Base-by-base conservation (phyloP, 2,797 vertebrate genomes). In the Sebastes steindachneri region DNA sequence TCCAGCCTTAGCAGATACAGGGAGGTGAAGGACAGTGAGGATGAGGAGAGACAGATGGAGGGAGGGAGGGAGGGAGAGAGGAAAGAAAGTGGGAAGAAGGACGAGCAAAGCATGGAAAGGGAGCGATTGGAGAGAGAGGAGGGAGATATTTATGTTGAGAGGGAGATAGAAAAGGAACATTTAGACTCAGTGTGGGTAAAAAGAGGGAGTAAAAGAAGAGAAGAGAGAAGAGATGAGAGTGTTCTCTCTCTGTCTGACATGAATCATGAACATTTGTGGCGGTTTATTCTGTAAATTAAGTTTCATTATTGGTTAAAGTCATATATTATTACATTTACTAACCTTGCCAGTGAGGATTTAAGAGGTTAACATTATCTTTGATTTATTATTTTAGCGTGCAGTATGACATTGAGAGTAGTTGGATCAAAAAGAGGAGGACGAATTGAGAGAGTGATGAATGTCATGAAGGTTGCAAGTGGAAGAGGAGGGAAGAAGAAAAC, bases 1-100 rank as follows among this genome's bases (percentile, higher is more conserved):
- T 17, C 41, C 41, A 45, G 41, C 41, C 15, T 0, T 45, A 60
- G 70, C 33, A 54, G 62, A 75, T 73, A 73, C 48, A 63, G 35
- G 26, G 68, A 82, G 31, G 70, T 83, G 73, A 87, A 84, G 69
- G 67, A 80, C 75, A 11, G 29, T 8, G 60, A 81, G 67, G 57
- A 57, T n/a, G 12, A 5, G 31, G 41, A 57, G 10, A 53, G 33
- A 67, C 62, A 79, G 68, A 80, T 4, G 75, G 60, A 55, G 41
- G 62, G 53, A 72, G 19, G 19, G 7, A 28, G 23, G 23, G 23
- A 23, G 51, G 23, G 15, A 62, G 4, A 31, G 12, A 63, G 5
- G 65, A 35, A 67, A 60, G 11, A 31, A 73, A 70, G n/a, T 28
- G 51, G 21, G n/a, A 64, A 65, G 54, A 73, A 57, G 59, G 60